phyloP scores from a whole-genome alignment of 1,140 invertebrate genomes.

The Drosophila varians region DNA sequence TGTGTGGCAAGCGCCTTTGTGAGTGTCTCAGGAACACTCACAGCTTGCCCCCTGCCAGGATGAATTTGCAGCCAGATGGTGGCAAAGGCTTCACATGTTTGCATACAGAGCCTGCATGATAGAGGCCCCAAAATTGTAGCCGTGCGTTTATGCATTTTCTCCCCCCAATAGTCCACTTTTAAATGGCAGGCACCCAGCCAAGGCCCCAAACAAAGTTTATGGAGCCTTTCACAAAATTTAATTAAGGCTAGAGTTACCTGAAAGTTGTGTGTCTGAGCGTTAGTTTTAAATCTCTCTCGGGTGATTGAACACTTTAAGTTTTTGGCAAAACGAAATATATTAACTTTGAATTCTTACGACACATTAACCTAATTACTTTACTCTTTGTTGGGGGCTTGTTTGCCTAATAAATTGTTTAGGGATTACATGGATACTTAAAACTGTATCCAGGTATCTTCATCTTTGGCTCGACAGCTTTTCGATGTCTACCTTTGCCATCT shows the following conservation, averaged over 20 bases:
- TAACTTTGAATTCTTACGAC: slow-evolving; percentile 11
- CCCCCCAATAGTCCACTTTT: slow-evolving; percentile 19
- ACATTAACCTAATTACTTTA: slow-evolving; percentile 74
- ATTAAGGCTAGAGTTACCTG: slow-evolving; percentile 9
- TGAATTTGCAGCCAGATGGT: not conserved
- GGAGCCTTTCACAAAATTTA: slow-evolving; percentile 12
- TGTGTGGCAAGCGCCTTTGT: slow-evolving; percentile 19
- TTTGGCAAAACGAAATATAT: not conserved
- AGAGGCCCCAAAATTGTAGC: slow-evolving; percentile 8
- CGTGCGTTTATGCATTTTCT: slow-evolving; percentile 16
- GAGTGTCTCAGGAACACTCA: slow-evolving; percentile 40
- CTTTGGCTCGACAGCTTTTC: slow-evolving; percentile 29
- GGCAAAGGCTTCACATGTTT: slow-evolving; percentile 3
- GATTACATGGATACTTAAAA: slow-evolving; percentile 67
- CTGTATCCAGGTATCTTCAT: slow-evolving; percentile 51
- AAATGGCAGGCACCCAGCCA: slow-evolving; percentile 1
- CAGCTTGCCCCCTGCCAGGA: slow-evolving; percentile 18
- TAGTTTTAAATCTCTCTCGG: not conserved
- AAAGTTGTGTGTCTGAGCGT: not conserved
- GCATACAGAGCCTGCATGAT: not conserved
- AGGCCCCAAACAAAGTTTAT: slow-evolving; percentile 11
- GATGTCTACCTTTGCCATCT: slow-evolving; percentile 44
- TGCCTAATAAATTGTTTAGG: slow-evolving; percentile 67
- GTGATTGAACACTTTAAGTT: not conserved
- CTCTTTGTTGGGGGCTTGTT: slow-evolving; percentile 3